A percentile compares a stretch with the other conserved stretches of the same genome.
These are phyloP conservation scores for Syrmaticus mikado DNA, from an alignment of 2,113 vertebrate species.

Conservation along the genomic window DNA sequence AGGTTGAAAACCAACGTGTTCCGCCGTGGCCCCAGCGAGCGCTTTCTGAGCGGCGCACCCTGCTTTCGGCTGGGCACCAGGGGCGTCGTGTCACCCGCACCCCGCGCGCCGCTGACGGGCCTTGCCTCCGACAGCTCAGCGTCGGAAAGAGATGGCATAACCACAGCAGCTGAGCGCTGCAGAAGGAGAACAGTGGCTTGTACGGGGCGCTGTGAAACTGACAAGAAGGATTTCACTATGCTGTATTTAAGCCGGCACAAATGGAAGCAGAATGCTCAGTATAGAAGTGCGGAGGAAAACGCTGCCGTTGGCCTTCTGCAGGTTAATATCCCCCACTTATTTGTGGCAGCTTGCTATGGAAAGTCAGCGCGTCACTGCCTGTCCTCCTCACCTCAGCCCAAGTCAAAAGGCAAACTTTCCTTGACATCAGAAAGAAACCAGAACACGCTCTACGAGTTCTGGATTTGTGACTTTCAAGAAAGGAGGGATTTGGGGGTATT, in stretches of 20 bases:
- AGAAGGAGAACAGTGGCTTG: neutral
- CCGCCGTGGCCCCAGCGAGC: neutral
- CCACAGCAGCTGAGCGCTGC: neutral
- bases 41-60: neutral
- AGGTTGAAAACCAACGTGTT: neutral
- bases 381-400: neutral
- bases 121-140: neutral
- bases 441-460: neutral
- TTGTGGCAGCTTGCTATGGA: neutral
- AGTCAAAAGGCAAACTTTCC: neutral
- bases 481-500: neutral
- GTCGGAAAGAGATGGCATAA: neutral
- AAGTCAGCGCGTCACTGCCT: neutral
- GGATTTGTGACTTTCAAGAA: neutral
- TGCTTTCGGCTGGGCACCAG: rapidly evolving
- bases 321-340: neutral
- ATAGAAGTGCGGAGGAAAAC: rapidly evolving
- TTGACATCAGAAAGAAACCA: neutral
- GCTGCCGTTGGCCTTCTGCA: neutral
- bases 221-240: neutral
- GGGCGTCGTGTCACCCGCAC: neutral
- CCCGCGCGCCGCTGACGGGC: neutral
- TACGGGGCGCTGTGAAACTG: neutral
- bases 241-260: neutral
- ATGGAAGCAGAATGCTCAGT: neutral